Conservation (phyloP, 2,797 vertebrate genomes). For the Myotis myotis region DNA sequence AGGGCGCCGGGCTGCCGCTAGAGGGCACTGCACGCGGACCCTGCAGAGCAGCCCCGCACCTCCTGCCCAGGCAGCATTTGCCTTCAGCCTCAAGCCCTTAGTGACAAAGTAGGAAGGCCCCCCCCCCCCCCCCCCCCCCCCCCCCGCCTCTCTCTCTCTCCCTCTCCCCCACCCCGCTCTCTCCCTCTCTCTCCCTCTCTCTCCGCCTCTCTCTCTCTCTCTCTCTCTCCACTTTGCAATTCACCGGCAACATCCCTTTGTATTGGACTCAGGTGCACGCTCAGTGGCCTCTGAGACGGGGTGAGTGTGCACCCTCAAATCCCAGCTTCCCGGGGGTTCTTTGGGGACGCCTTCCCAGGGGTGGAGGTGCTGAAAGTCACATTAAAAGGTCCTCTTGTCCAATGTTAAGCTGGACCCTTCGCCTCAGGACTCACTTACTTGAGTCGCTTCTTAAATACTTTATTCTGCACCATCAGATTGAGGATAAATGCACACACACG, state of each 20-base stretch:
- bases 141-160: too few relatives aligned
- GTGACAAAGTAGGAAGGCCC: background rate
- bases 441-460: conserved; percentile 4
- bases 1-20: background rate
- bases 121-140: too few relatives aligned
- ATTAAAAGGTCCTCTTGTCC: background rate
- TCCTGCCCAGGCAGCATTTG: background rate
- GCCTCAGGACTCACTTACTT: background rate
- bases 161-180: too few relatives aligned
- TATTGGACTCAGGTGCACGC: background rate
- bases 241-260: too few relatives aligned
- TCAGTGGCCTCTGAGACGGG: background rate
- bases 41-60: background rate
- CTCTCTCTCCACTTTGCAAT: background rate
- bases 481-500: background rate
- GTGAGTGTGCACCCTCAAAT: background rate
- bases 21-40: conserved; percentile 58
- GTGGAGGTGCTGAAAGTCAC: background rate
- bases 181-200: too few relatives aligned
- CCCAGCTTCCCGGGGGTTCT: background rate
- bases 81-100: background rate
- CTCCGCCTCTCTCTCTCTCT: too few relatives aligned
- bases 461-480: background rate
- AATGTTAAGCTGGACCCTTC: background rate
- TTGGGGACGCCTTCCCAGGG: background rate